Base-by-base conservation (phyloP, 2,113 vertebrate species). In the Muntiacus reevesi region DNA sequence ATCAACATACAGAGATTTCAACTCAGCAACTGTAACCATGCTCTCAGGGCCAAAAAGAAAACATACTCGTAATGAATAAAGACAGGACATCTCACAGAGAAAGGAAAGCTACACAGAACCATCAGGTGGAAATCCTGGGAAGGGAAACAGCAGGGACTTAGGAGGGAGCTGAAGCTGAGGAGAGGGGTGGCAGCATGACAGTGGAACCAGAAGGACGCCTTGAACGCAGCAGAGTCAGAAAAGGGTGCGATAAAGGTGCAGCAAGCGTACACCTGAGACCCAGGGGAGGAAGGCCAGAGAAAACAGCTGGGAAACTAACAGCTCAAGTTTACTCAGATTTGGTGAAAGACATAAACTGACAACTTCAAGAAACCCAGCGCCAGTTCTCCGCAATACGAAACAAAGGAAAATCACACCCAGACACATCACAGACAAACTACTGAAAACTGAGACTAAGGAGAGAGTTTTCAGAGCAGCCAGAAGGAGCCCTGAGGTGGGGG, bases 221-320 rank as follows among this genome's bases (percentile, higher is more conserved):
- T 74, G 67, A 23, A 40, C 67, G 17, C 21, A 78, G 27, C 7
- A 76, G 45, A 28, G 30, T 17, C 8, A 5, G 3, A 33, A 33
- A 64, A 28, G 27, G n/a, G 33, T 9, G n/a, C 28, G 21, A 9
- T 45, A 4, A 60, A 30, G 27, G 74, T 13, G 2, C 19, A 10
- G 16, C 27, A 17, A 1, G 57, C 0, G 2, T 2, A 2, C 33
- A 13, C 62, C 2, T 8, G 86, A 52, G 9, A 30, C 79, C 33
- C 79, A 33, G 71, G 60, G 21, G 36, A 71, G 50, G 13, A 82
- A 30, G 62, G 14, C 52, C 14, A 43, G 43, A 40, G 30, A 28
- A 21, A 21, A 17, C 17, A 11, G 36, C 0, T 50, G 25, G 19
- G 30, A 25, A 71, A 23, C 33, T 1, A 40, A 40, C 1, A 11